Evolutionary conservation across 2,113 vertebrate genomes (phyloP).

Genomic region (Sinocyclocheilus grahami): DNA sequence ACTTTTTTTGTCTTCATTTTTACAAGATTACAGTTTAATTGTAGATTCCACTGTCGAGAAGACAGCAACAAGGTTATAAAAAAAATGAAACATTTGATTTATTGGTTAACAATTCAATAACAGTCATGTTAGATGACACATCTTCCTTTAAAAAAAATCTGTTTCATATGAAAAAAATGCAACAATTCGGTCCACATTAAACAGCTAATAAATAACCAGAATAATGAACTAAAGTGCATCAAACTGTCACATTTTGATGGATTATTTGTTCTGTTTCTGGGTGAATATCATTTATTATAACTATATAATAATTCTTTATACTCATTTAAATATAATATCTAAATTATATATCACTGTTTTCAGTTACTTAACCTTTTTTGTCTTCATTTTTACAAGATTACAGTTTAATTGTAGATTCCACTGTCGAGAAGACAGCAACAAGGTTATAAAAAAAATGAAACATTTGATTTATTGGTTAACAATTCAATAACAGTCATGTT

Average conservation of each 20-base stretch:
- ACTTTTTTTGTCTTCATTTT: not conserved
- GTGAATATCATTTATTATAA: not conserved
- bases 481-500: not conserved
- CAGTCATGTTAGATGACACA: not conserved
- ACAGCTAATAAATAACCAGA: slow-evolving; percentile 33
- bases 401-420: not conserved
- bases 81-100: not conserved
- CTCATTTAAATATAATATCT: not conserved
- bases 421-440: not conserved
- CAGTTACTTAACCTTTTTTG: not conserved
- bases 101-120: not conserved
- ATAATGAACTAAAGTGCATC: not conserved
- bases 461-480: not conserved
- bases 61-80: not conserved
- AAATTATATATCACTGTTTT: not conserved
- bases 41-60: not conserved
- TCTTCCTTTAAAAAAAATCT: not conserved
- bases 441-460: not conserved
- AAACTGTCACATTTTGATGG: not conserved
- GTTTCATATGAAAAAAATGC: no score
- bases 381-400: not conserved
- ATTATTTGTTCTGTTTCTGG: not conserved
- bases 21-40: not conserved
- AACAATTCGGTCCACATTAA: no score
- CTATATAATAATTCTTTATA: not conserved